Evolutionary conservation across 2,797 vertebrate species (phyloP).

Genomic region (Enteromius unitaeniatus): DNA sequence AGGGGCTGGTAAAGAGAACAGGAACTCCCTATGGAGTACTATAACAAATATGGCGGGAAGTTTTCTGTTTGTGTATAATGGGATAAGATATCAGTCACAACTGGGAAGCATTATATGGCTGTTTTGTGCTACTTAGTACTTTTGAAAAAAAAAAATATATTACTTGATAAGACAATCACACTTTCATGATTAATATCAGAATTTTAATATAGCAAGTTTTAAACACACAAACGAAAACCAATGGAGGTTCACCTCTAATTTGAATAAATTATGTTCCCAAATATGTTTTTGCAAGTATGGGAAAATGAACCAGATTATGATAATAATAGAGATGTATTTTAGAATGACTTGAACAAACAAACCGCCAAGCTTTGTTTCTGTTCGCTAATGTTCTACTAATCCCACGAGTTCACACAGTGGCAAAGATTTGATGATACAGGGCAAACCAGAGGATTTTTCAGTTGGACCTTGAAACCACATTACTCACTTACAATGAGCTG

Average conservation of each 20-base stretch:
- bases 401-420: not conserved
- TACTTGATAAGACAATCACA: not conserved
- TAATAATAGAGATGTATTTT: conserved; percentile 34
- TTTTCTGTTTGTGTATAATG: conserved; percentile 38
- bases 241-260: not conserved
- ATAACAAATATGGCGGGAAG: conserved; percentile 50
- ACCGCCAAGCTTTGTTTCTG: conserved; percentile 20
- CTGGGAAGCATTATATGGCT: conserved; percentile 59
- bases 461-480: conserved; percentile 20
- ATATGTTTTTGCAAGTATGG: not conserved
- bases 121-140: conserved; percentile 62
- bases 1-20: conserved; percentile 69
- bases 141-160: conserved; percentile 20
- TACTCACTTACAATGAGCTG: conserved; percentile 18
- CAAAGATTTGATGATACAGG: conserved; percentile 4
- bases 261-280: not conserved
- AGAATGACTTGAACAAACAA: conserved; percentile 33
- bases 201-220: not conserved
- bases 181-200: not conserved
- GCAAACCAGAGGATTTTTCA: conserved; percentile 37
- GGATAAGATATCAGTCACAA: conserved; percentile 69
- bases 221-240: not conserved
- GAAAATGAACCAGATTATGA: conserved; percentile 12
- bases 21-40: conserved; percentile 71
- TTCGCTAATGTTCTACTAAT: not conserved